Evolutionary conservation across 2,888 invertebrate species (phyloP).

Genomic region (Torymus texanus): DNA sequence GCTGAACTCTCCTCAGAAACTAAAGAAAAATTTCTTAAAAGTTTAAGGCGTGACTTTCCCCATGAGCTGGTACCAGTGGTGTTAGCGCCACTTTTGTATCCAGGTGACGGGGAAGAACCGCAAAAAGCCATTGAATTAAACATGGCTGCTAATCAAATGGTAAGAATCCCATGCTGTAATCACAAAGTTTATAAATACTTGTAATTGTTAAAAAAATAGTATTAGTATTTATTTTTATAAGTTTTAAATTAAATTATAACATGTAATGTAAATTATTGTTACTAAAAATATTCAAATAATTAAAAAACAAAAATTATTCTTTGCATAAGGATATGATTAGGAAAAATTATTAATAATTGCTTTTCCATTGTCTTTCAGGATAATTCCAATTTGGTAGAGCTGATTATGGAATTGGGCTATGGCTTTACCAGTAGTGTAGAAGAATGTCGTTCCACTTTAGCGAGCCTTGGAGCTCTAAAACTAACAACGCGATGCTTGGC

Average conservation of each 20-base stretch:
- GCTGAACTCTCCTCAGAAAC: slow-evolving; percentile 84
- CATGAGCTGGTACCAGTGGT: slow-evolving; percentile 92
- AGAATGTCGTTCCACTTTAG: slow-evolving; percentile 89
- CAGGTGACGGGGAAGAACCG: slow-evolving; percentile 83
- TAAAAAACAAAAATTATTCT: too few species aligned
- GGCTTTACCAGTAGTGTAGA: slow-evolving; percentile 90
- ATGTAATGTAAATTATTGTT: too few species aligned
- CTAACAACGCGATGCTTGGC: slow-evolving; percentile 90
- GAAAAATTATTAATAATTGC: background rate
- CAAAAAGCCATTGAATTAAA: slow-evolving; percentile 72
- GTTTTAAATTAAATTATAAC: too few species aligned
- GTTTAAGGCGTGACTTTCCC: slow-evolving; percentile 91
- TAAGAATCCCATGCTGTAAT: slow-evolving; percentile 51
- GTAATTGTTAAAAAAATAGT: background rate
- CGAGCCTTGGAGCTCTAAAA: slow-evolving; percentile 88
- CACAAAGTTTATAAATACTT: background rate
- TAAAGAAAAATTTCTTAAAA: slow-evolving; percentile 87
- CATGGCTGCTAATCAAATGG: slow-evolving; percentile 73
- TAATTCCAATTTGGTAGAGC: slow-evolving; percentile 88
- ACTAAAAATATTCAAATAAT: too few species aligned
- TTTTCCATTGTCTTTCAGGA: slow-evolving; percentile 74
- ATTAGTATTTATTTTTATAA: background rate
- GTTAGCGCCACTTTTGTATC: slow-evolving; percentile 90
- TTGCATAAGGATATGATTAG: too few species aligned
- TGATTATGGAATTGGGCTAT: slow-evolving; percentile 94